Percentiles rank a stretch among this genome's conserved stretches.
Evolutionary conservation across 2,888 invertebrate genomes (phyloP).

Genomic region (Catonia carolina): DNA sequence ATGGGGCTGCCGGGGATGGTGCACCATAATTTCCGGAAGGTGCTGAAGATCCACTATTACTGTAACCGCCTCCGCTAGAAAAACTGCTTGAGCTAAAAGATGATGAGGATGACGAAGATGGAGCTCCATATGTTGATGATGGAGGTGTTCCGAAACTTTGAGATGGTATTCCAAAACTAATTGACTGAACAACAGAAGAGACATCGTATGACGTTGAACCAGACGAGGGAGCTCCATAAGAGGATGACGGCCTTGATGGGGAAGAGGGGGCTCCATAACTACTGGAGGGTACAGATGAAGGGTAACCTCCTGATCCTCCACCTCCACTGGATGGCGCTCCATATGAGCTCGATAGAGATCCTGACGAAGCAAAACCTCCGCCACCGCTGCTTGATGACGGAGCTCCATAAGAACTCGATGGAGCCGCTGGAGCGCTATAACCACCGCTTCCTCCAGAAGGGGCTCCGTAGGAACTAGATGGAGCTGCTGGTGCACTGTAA

Average conservation of each 20-base stretch:
- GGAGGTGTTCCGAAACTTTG: slow-evolving; percentile 23
- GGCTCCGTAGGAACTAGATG: slow-evolving; percentile 22
- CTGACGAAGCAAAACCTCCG: no score
- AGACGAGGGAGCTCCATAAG: slow-evolving; percentile 26
- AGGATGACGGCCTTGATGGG: slow-evolving; percentile 35
- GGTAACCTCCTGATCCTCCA: no score
- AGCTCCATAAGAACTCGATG: slow-evolving; percentile 17
- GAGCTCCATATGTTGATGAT: slow-evolving; percentile 24
- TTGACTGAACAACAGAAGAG: slow-evolving; percentile 21
- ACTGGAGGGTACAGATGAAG: slow-evolving; percentile 11
- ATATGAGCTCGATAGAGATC: background rate
- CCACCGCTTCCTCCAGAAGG: slow-evolving; percentile 23
- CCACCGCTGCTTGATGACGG: slow-evolving; percentile 2
- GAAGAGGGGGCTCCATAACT: slow-evolving; percentile 30
- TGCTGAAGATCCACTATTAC: background rate
- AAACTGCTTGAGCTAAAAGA: background rate
- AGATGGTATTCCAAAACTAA: slow-evolving; percentile 26
- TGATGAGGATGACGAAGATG: slow-evolving; percentile 20
- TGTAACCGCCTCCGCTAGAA: background rate
- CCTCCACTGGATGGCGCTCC: slow-evolving; percentile 30
- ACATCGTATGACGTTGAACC: background rate
- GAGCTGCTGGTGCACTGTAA: background rate
- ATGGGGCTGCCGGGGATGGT: background rate
- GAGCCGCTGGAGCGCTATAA: slow-evolving; percentile 9
- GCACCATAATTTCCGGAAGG: slow-evolving; percentile 23